These are phyloP conservation scores for Menura novaehollandiae DNA, from an alignment of 2,113 vertebrate species.

Conservation along the genomic window DNA sequence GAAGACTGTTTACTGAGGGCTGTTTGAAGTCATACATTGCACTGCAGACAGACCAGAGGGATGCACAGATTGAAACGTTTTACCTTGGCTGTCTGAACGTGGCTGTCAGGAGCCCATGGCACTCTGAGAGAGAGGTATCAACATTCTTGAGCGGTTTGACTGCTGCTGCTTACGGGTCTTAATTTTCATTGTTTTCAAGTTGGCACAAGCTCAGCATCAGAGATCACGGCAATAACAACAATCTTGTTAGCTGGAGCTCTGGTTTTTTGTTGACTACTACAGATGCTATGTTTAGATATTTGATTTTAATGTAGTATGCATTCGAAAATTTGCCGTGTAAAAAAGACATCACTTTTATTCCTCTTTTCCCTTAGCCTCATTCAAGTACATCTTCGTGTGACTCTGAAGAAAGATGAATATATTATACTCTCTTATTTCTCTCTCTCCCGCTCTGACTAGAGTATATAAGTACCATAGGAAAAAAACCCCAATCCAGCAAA, in stretches of 20 bases:
- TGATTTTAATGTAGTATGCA: neutral
- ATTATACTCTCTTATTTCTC: neutral
- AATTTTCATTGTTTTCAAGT: slow-evolving; percentile 39
- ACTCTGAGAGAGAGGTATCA: slow-evolving; percentile 40
- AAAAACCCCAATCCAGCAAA: neutral
- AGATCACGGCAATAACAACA: neutral
- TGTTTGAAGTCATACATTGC: slow-evolving; percentile 43
- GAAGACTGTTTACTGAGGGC: slow-evolving; percentile 64
- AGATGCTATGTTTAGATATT: neutral
- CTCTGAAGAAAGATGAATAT: neutral
- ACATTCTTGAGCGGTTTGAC: neutral
- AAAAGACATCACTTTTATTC: slow-evolving; percentile 11
- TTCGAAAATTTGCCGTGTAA: neutral
- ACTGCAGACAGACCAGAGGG: slow-evolving; percentile 41
- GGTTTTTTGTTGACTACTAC: neutral
- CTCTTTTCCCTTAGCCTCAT: neutral
- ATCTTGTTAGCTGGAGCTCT: neutral
- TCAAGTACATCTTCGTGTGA: neutral
- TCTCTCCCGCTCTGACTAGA: neutral
- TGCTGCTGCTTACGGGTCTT: slow-evolving; percentile 7
- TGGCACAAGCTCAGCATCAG: neutral
- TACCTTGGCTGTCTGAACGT: slow-evolving; percentile 37
- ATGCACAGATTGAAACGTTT: slow-evolving; percentile 56
- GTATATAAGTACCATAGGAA: neutral
- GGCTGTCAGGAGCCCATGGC: slow-evolving; percentile 32